Evolutionary conservation across 2,888 invertebrate genomes (phyloP), one percentile per base, ranked within the genome.

Genomic region (Chloroclystis v-ata): DNA sequence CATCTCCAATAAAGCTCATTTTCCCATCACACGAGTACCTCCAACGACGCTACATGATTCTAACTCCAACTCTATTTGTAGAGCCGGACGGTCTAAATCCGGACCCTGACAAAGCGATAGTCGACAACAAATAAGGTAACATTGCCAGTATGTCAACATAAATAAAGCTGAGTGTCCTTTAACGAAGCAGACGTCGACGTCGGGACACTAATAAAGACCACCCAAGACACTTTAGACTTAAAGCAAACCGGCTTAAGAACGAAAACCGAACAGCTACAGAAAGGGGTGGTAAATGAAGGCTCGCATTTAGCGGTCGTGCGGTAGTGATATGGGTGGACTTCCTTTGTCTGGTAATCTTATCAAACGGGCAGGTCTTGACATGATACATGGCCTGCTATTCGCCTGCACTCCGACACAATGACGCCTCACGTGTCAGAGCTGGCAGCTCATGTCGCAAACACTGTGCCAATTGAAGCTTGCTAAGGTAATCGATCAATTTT

Each of bases 281-380:
- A 52, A 57, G 63, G 77, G 76, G 78, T 79, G 76, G 79, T 78
- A 81, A 83, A 83, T 81, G 80, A 85, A 82, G 78, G 82, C 69
- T 79, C 72, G 72, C 76, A 78, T 83, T 84, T 83, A 84, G 85
- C 75, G 79, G 80, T 73, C 69, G 69, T 68, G 72, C 73, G 79
- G 79, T 82, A 81, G 79, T 83, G 84, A 85, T 85, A 82, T 81
- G 83, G 83, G 82, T 82, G 83, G 82, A 85, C 83, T 85, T 82
- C 84, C 86, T 86, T 86, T 86, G 86, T 86, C 85, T 86, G 72
- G 78, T 82, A 86, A 87, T 86, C 83, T 85, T 85, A 87, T 87
- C 86, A 79, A 77, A 75, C 76, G 75, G 71, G 72, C 69, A 69
- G 69, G 75, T 71, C 79, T 78, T 78, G 83, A 78, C 86, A 80